These are phyloP conservation scores for Hydrotaea diabolus DNA, from an alignment of 2,888 invertebrate genomes.

Conservation along the genomic window DNA sequence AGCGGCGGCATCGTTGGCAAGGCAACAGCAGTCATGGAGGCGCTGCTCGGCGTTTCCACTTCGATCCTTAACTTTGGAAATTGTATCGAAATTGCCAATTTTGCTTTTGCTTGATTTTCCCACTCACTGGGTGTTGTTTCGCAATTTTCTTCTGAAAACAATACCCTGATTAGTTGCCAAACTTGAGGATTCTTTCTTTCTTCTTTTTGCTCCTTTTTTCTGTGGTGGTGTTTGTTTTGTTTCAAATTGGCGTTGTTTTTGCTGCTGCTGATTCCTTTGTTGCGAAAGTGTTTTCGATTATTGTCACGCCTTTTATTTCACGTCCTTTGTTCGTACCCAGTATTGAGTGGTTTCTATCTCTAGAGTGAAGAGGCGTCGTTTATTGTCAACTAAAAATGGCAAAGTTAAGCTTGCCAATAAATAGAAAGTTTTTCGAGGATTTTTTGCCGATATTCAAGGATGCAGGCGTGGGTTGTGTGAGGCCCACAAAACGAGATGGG, in stretches of 20 bases:
- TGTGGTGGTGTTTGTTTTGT: slow-evolving; percentile 24
- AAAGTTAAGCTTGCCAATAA: slow-evolving; percentile 42
- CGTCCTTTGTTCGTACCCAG: slow-evolving; percentile 25
- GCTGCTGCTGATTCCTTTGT: slow-evolving; percentile 15
- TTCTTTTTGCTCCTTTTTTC: too few species aligned
- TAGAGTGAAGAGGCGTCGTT: slow-evolving; percentile 42
- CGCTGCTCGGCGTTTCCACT: background rate
- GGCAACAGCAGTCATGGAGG: slow-evolving; percentile 32
- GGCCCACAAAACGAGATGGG: too few species aligned
- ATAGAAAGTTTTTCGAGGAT: slow-evolving; percentile 4
- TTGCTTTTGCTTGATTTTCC: slow-evolving; percentile 27
- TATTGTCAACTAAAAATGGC: slow-evolving; percentile 49
- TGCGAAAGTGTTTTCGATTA: slow-evolving; percentile 54
- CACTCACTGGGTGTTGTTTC: slow-evolving; percentile 34
- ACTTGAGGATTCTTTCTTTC: slow-evolving; percentile 33
- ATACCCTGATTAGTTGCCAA: slow-evolving; percentile 53
- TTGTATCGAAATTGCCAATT: slow-evolving; percentile 66
- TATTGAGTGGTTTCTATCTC: slow-evolving; percentile 29
- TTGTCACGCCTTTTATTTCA: slow-evolving; percentile 52
- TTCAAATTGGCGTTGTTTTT: slow-evolving; percentile 26
- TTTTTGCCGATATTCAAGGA: background rate
- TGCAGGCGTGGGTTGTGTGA: background rate
- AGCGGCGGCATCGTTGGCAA: slow-evolving; percentile 23
- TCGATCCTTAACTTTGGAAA: slow-evolving; percentile 30
- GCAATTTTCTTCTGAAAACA: slow-evolving; percentile 53